A percentile compares a stretch with the other conserved stretches of the same genome.
Conservation (phyloP, 2,888 invertebrate genomes). For the Xestia ashworthii region DNA sequence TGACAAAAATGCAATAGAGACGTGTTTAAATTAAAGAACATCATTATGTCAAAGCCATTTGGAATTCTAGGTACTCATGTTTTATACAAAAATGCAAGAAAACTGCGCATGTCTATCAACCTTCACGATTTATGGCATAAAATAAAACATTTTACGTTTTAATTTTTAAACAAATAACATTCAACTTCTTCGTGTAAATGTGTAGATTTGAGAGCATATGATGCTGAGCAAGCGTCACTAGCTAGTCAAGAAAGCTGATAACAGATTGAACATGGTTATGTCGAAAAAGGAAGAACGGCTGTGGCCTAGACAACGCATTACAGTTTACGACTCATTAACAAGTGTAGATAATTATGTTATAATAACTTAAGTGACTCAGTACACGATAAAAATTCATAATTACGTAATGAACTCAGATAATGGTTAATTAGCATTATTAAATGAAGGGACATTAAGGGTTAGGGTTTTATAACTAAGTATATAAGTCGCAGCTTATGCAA, state of each 20-base stretch:
- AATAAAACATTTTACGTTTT: conserved; percentile 10
- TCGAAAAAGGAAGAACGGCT: conserved; percentile 13
- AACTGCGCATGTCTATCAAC: not conserved
- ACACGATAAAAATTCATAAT: conserved; percentile 29
- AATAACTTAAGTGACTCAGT: conserved; percentile 41
- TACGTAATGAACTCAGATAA: conserved; percentile 35
- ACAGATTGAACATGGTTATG: conserved; percentile 9
- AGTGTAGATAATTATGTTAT: conserved; percentile 22
- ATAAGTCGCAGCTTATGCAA: conserved; percentile 3
- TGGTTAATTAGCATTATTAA: conserved; percentile 31
- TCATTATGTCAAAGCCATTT: not conserved
- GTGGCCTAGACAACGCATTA: conserved; percentile 39
- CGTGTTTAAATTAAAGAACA: not conserved
- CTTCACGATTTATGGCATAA: conserved; percentile 14
- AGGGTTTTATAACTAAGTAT: conserved; percentile 28
- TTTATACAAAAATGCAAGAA: not conserved
- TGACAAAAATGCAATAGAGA: not conserved
- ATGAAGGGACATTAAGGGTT: conserved; percentile 38
- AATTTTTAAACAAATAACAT: conserved; percentile 22
- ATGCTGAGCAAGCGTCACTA: not conserved
- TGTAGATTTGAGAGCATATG: not conserved
- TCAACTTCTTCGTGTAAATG: conserved; percentile 3
- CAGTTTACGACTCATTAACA: conserved; percentile 22
- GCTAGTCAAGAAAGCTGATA: conserved; percentile 37
- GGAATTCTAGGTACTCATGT: not conserved